Base-by-base conservation (phyloP, 1,140 invertebrate species). In the Neelides sp. region DNA sequence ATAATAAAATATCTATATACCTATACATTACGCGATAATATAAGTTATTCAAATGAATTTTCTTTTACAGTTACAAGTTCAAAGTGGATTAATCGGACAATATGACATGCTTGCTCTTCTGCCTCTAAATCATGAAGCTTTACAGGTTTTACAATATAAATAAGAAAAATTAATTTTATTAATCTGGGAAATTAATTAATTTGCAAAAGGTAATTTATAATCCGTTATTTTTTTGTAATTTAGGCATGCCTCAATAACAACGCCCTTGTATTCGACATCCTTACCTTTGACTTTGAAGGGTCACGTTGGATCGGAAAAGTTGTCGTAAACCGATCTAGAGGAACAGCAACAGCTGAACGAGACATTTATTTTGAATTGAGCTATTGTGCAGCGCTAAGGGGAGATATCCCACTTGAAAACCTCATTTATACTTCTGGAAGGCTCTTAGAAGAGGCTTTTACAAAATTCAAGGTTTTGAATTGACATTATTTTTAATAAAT, bases 281-380 rank as follows among this genome's bases (percentile, higher is more conserved):
- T 60, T 17, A 24, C 48, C 3, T 60, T 60, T 43, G 58, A 60
- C 26, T 47, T 54, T 27, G 58, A 60, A 20, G 58, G 58, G 8
- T 48, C 54, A 2, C 57, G 57, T 35, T 60, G 58, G 58, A 60
- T 60, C 13, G 51, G 54, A 17, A 54, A 54, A 41, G 34, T 60
- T n/a, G 41, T 40, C 23, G 26, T 57, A 26, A 54, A 52, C 15
- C 19, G 48, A n/a, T 45, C 40, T 15, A 60, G 54, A 27, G 58
- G 58, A 40, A 42, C 40, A 8, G 37, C 57, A n/a, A 54, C 58
- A 1, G 58, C 43, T 20, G 48, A 48, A 8, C 41, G 47, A 32
- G 58, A 60, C 8, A 50, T 60, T 34, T 52, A 35, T 35, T 60
- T 60, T 52, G 58, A 60, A 49, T 8, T 60, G 20, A 57, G 39